These are phyloP conservation scores for Pristis pectinata DNA, from an alignment of 2,797 vertebrate species.

Conservation along the genomic window DNA sequence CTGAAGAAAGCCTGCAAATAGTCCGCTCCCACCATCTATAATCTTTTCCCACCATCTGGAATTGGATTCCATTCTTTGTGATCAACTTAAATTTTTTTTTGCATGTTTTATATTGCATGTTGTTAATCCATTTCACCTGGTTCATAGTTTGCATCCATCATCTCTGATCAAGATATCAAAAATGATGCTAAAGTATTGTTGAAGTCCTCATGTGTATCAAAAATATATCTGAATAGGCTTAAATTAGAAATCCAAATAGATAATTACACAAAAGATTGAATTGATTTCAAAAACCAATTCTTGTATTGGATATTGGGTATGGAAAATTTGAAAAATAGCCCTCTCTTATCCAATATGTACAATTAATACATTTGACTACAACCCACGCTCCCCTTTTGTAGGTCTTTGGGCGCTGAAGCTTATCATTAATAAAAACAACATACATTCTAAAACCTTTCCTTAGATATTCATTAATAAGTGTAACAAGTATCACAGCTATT, in stretches of 20 bases:
- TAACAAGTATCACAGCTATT: slow-evolving; percentile 43
- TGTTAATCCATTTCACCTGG: too few species aligned
- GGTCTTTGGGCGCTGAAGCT: not conserved
- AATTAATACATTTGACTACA: not conserved
- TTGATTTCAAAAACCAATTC: not conserved
- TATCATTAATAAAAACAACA: slow-evolving; percentile 29
- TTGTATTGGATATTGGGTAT: not conserved
- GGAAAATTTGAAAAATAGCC: not conserved
- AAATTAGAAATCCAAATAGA: not conserved
- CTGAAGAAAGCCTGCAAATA: not conserved
- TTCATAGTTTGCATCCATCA: too few species aligned
- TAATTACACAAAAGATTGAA: not conserved
- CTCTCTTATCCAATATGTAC: not conserved
- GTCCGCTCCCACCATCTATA: not conserved
- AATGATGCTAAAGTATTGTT: not conserved
- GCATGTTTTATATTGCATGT: not conserved
- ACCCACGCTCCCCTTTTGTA: not conserved
- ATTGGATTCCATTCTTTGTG: not conserved
- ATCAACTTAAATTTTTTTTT: not conserved
- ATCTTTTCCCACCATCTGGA: not conserved
- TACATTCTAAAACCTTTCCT: slow-evolving; percentile 38
- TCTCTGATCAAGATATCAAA: not conserved
- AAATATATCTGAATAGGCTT: not conserved
- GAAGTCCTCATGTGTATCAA: not conserved
- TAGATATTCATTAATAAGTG: slow-evolving; percentile 43